phyloP scores from a whole-genome alignment of 2,888 invertebrate species.

The Osedax frankpressi region DNA sequence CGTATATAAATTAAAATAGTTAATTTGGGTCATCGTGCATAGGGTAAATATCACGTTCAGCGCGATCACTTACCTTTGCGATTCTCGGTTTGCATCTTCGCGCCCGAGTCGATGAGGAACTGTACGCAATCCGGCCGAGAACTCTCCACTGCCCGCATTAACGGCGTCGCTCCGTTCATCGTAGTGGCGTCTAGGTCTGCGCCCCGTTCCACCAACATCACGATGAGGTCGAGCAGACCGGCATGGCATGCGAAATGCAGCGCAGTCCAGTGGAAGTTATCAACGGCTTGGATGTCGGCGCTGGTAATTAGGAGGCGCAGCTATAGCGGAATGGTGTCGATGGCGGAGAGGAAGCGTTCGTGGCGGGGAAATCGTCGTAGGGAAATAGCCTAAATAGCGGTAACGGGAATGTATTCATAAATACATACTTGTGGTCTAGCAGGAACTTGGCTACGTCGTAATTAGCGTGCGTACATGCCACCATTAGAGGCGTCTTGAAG shows the following conservation, averaged over 20 bases:
- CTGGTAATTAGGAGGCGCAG: too few relatives aligned
- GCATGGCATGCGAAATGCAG: slow-evolving; percentile 46
- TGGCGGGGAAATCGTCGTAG: too few relatives aligned
- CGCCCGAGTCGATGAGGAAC: slow-evolving; percentile 40
- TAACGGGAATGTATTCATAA: too few relatives aligned
- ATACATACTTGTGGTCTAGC: slow-evolving; percentile 40
- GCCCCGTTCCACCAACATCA: slow-evolving; percentile 39
- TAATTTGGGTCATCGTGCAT: too few relatives aligned
- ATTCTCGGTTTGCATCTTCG: slow-evolving; percentile 42
- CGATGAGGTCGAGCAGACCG: slow-evolving; percentile 43
- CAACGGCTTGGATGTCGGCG: slow-evolving; percentile 31
- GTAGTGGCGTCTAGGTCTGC: slow-evolving; percentile 42
- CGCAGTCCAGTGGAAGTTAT: slow-evolving; percentile 48
- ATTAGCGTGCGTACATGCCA: slow-evolving; percentile 38
- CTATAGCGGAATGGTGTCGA: neutral
- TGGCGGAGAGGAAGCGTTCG: too few relatives aligned
- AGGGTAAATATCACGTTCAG: too few relatives aligned
- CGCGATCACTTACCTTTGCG: slow-evolving; percentile 45
- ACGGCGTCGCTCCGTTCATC: slow-evolving; percentile 44
- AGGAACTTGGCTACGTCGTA: slow-evolving; percentile 40
- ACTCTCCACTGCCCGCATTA: slow-evolving; percentile 45
- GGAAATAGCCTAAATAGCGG: too few relatives aligned
- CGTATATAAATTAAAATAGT: too few relatives aligned
- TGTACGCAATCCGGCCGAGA: slow-evolving; percentile 41
- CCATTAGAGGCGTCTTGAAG: slow-evolving; percentile 47